Conservation (phyloP, 2,888 invertebrate species). For the Corythucha ciliata region DNA sequence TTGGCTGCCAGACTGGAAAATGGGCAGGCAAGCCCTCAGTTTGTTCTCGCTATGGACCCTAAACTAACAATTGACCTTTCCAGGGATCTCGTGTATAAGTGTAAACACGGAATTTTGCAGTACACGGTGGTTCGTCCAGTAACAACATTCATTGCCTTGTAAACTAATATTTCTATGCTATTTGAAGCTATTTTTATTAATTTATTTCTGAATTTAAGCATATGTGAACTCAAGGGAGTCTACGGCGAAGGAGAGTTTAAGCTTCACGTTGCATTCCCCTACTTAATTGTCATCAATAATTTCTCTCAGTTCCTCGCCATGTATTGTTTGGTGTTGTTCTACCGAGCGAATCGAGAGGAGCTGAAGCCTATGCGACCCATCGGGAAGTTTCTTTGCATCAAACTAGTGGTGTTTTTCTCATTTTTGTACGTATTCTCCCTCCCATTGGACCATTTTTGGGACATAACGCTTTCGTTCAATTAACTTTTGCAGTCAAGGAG, state of each 20-base stretch:
- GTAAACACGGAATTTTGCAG: slow-evolving; percentile 93
- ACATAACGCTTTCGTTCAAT: slow-evolving; percentile 18
- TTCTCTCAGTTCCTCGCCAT: slow-evolving; percentile 90
- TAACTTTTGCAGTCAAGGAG: slow-evolving; percentile 68
- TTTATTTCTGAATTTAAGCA: slow-evolving; percentile 56
- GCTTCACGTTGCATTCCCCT: slow-evolving; percentile 76
- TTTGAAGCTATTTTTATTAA: background rate
- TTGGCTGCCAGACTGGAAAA: slow-evolving; percentile 83
- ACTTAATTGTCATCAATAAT: slow-evolving; percentile 79
- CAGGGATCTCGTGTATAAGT: slow-evolving; percentile 84
- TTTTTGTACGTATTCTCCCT: slow-evolving; percentile 72
- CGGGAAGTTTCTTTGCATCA: slow-evolving; percentile 92
- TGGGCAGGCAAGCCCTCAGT: slow-evolving; percentile 59
- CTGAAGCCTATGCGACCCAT: slow-evolving; percentile 86
- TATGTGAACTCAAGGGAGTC: slow-evolving; percentile 73
- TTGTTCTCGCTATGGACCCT: background rate
- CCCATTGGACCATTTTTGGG: background rate
- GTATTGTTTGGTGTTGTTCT: slow-evolving; percentile 92
- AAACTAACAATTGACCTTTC: no score
- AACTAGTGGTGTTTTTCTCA: slow-evolving; percentile 94
- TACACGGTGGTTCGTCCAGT: slow-evolving; percentile 87
- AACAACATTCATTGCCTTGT: slow-evolving; percentile 83
- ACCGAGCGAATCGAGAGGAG: slow-evolving; percentile 77
- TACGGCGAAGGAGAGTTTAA: slow-evolving; percentile 89
- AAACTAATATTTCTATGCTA: slow-evolving; percentile 43